A percentile compares a stretch with the other conserved stretches of the same genome.
phyloP scores from a whole-genome alignment of 2,888 invertebrate species.

The Hydraecia micacea region DNA sequence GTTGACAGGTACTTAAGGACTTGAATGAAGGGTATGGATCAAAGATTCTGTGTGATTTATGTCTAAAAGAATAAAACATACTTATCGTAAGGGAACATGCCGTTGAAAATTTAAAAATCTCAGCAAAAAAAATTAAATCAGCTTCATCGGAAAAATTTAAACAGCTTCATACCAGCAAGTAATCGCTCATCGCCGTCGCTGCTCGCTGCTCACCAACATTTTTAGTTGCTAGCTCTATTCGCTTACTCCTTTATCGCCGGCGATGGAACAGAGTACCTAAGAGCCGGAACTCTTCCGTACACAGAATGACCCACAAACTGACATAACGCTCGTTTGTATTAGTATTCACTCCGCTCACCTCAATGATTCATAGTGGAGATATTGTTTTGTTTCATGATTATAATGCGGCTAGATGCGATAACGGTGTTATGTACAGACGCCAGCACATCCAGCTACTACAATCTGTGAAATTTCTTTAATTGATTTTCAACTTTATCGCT shows the following conservation, averaged over 20 bases:
- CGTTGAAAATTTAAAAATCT: no score
- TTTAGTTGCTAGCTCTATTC: neutral
- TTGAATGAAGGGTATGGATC: no score
- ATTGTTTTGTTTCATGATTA: conserved; percentile 40
- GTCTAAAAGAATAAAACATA: no score
- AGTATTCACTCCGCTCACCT: conserved; percentile 61
- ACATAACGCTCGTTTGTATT: conserved; percentile 57
- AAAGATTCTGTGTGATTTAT: no score
- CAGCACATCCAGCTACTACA: no score
- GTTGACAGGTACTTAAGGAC: no score
- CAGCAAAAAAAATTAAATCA: no score
- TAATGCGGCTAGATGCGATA: conserved; percentile 46
- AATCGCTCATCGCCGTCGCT: neutral
- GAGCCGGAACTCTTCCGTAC: conserved; percentile 42
- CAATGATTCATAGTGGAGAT: conserved; percentile 61
- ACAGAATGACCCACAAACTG: conserved; percentile 62
- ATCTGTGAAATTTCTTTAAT: no score
- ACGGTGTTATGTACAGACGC: neutral
- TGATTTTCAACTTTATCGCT: no score
- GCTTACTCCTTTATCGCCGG: neutral
- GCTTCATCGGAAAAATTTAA: no score
- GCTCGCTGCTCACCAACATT: neutral
- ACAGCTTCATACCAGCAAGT: neutral
- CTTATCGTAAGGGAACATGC: no score
- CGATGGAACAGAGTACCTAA: neutral